Base-by-base conservation (phyloP, 2,113 vertebrate species). In the Stictonetta naevosa region DNA sequence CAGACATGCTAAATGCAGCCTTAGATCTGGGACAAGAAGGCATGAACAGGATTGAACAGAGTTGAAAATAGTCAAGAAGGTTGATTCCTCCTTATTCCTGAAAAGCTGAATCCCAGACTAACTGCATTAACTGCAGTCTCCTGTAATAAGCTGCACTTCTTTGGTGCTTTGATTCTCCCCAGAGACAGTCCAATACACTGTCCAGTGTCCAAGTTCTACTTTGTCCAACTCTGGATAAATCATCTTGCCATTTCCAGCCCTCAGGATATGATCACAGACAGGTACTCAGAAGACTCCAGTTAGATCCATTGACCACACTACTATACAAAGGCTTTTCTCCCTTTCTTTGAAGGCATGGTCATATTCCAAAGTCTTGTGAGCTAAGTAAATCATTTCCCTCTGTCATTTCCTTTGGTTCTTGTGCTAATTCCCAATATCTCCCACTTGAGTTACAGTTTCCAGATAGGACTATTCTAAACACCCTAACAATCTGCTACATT, bases 111-210 rank as follows among this genome's bases (percentile, higher is more conserved):
- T 33, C 46, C 67, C 34, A 33, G 18, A 52, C 67, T 69, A 59
- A 66, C 22, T 53, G 68, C n/a, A 23, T 21, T 81, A 67, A 60
- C 85, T 72, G 31, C 23, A 56, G 56, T 69, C 69, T 66, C 25
- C 38, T 56, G 18, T 34, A 48, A 40, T 5, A 28, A 91, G 74
- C 33, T 19, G 11, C 28, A 21, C 5, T 63, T 55, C 29, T 79
- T 53, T 34, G 42, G 21, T 62, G 21, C 40, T 85, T 26, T 34
- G 34, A 48, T 67, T 48, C 5, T 48, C 28, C 14, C 3, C 2
- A 28, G 23, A 52, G 20, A n/a, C 0, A 0, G 16, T 68, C 14
- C 38, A 2, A 0, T 34, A 60, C 40, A 38, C 29, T 76, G 25
- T 23, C 52, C 63, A 46, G 34, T 13, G 36, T 23, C 63, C 0